These are phyloP conservation scores for Samia ricini DNA, from an alignment of 1,140 invertebrate species.

Conservation along the genomic window DNA sequence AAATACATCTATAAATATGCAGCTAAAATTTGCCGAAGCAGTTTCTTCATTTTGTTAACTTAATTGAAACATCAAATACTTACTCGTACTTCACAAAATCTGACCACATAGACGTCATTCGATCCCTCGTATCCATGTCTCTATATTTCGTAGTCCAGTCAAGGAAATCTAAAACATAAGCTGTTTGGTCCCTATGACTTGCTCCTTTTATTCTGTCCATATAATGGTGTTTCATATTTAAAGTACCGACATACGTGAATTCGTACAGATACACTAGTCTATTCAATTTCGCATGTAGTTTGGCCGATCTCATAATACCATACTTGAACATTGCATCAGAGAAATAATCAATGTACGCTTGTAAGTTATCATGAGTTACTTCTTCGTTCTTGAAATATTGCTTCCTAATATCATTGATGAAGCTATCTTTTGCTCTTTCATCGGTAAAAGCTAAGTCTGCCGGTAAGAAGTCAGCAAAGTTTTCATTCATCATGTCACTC, in stretches of 20 bases:
- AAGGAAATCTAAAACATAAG: constrained; percentile 61
- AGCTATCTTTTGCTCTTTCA: constrained; percentile 36
- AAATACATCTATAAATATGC: too few relatives aligned
- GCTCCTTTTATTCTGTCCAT: constrained; percentile 61
- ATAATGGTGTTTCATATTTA: constrained; percentile 56
- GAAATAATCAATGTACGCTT: constrained; percentile 60
- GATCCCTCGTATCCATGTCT: constrained; percentile 56
- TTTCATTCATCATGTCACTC: constrained; percentile 59
- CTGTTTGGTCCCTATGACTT: constrained; percentile 64
- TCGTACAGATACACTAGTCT: constrained; percentile 57
- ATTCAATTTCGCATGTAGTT: constrained; percentile 41
- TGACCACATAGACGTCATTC: constrained; percentile 62
- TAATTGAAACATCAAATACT: too few relatives aligned
- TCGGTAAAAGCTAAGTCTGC: constrained; percentile 52
- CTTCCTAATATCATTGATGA: constrained; percentile 44
- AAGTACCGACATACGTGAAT: constrained; percentile 59
- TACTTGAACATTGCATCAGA: constrained; percentile 68
- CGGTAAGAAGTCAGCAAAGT: constrained; percentile 56
- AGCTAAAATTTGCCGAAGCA: too few relatives aligned
- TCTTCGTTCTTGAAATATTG: constrained; percentile 58
- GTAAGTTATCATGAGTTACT: constrained; percentile 36
- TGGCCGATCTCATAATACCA: constrained; percentile 55
- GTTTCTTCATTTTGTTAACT: too few relatives aligned
- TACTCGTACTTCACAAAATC: constrained; percentile 65
- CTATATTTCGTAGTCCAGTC: constrained; percentile 39